Percentiles rank a stretch among this genome's conserved stretches.
phyloP scores from a whole-genome alignment of 2,113 vertebrate genomes.

The Scomber japonicus region DNA sequence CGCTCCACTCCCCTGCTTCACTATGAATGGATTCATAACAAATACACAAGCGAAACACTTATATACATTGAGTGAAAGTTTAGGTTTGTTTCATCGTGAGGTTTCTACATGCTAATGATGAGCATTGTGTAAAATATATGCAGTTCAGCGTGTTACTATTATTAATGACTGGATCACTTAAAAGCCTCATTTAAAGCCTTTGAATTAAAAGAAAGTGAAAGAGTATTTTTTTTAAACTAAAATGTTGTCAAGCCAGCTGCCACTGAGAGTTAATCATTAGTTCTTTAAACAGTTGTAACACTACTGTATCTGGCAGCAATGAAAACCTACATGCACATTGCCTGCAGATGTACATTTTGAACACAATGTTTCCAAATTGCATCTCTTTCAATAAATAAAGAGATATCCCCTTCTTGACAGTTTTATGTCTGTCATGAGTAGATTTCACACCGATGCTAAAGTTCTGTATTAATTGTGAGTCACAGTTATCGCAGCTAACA shows the following conservation, averaged over 20 bases:
- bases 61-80: too few species aligned
- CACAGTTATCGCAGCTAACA: neutral
- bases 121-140: too few species aligned
- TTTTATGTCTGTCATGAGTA: neutral
- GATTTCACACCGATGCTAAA: neutral
- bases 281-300: too few species aligned
- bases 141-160: neutral
- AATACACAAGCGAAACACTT: neutral
- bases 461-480: neutral
- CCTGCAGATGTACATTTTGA: too few species aligned
- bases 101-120: neutral
- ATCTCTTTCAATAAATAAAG: too few species aligned
- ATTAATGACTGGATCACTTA: neutral
- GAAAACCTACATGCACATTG: too few species aligned
- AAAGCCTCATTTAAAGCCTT: neutral
- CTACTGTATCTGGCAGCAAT: too few species aligned
- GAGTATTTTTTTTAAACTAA: too few species aligned
- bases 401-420: too few species aligned
- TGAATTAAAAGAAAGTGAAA: neutral
- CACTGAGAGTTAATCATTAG: too few species aligned
- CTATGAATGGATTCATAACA: slow-evolving; percentile 1
- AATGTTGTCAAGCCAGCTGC: too few species aligned
- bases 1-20: neutral
- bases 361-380: too few species aligned
- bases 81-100: neutral